These are phyloP conservation scores for Philhelius pedissequus DNA, from an alignment of 2,888 invertebrate species.

Conservation along the genomic window DNA sequence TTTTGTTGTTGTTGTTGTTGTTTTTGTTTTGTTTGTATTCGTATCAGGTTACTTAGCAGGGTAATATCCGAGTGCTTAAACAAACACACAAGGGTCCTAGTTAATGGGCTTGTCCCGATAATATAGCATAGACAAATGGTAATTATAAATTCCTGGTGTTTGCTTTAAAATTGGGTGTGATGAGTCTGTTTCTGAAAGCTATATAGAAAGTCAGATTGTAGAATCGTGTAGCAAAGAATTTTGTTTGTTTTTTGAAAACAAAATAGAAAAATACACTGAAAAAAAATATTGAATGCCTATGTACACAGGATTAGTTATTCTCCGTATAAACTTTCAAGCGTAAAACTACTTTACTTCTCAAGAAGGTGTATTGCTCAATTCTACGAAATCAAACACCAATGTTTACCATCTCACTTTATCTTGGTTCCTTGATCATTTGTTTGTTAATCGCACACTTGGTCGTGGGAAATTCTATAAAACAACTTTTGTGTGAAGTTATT, in stretches of 20 bases:
- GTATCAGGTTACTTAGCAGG: not conserved
- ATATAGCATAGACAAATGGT: not conserved
- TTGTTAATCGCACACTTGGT: no score
- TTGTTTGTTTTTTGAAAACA: not conserved
- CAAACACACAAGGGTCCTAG: not conserved
- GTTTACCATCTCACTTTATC: no score
- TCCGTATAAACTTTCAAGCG: no score
- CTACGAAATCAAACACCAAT: no score
- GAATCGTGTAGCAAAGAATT: not conserved
- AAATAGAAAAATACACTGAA: not conserved
- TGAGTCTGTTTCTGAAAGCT: conserved; percentile 16
- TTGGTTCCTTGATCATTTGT: no score
- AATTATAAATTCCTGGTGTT: conserved; percentile 19
- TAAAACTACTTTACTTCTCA: no score
- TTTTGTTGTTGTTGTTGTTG: no score
- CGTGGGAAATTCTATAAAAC: no score
- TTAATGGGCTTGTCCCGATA: conserved; percentile 16
- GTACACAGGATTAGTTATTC: no score
- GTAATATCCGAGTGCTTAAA: not conserved
- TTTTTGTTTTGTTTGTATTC: not conserved
- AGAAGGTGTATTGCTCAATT: no score
- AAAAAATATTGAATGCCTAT: no score
- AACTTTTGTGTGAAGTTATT: no score
- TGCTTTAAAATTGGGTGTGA: conserved; percentile 7
- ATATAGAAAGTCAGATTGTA: not conserved